phyloP scores from a whole-genome alignment of 2,113 vertebrate genomes.

The Myiopsitta monachus region DNA sequence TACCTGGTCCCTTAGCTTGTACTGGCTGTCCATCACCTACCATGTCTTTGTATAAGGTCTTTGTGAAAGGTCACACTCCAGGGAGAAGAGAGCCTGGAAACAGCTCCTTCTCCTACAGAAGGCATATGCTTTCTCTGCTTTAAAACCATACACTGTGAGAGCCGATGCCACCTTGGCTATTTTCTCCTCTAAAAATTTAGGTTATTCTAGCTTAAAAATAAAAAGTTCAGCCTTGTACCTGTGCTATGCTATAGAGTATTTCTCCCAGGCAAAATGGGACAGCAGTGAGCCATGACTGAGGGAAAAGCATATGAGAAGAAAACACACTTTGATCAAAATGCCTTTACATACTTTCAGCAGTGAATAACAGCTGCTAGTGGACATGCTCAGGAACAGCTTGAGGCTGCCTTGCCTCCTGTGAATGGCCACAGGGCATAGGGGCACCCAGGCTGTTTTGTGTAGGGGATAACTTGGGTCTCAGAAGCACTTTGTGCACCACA shows the following conservation, averaged over 20 bases:
- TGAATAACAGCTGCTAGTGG: background rate
- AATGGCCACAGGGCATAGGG: background rate
- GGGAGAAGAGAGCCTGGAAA: constrained; percentile 7
- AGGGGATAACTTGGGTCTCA: background rate
- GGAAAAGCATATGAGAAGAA: background rate
- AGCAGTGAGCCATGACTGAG: background rate
- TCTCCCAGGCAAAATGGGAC: background rate
- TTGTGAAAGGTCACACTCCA: background rate
- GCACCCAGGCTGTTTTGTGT: background rate
- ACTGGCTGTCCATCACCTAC: background rate
- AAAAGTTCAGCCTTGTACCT: background rate
- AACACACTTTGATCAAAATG: background rate
- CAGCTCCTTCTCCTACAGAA: background rate
- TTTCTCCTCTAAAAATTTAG: background rate
- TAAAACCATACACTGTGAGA: accelerated
- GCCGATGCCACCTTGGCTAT: background rate
- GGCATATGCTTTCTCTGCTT: background rate
- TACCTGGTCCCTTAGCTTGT: background rate
- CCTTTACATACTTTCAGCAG: background rate
- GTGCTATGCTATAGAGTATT: background rate
- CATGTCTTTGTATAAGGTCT: background rate
- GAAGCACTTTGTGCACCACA: background rate
- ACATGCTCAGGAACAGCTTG: background rate
- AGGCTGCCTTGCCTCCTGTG: background rate
- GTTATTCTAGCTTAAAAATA: background rate